These are phyloP conservation scores for Botia almorhae DNA, from an alignment of 2,797 vertebrate species.

Conservation along the genomic window DNA sequence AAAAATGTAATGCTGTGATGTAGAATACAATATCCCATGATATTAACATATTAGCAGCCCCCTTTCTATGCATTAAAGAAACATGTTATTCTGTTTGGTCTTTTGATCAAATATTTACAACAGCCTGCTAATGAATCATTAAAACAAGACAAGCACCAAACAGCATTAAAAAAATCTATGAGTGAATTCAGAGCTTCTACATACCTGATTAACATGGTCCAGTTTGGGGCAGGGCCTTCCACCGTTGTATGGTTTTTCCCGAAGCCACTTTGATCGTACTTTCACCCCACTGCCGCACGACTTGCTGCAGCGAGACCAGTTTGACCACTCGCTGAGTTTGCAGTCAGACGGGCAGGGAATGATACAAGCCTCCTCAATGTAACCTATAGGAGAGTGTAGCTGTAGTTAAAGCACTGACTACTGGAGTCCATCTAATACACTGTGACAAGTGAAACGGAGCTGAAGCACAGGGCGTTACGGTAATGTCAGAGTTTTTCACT, in stretches of 20 bases:
- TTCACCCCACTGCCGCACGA: slow-evolving; percentile 97
- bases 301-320: slow-evolving; percentile 98
- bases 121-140: slow-evolving; percentile 15
- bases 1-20: not conserved
- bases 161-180: slow-evolving; percentile 11
- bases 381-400: slow-evolving; percentile 75
- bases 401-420: not conserved
- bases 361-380: slow-evolving; percentile 98
- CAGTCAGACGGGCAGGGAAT: slow-evolving; percentile 97
- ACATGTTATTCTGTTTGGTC: slow-evolving; percentile 22
- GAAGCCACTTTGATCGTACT: slow-evolving; percentile 96
- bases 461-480: not conserved
- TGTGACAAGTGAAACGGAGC: slow-evolving; percentile 9
- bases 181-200: not conserved
- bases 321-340: slow-evolving; percentile 98
- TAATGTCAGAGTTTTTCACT: slow-evolving; percentile 20
- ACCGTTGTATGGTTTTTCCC: slow-evolving; percentile 97
- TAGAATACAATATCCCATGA: not conserved
- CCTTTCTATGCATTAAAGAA: slow-evolving; percentile 38
- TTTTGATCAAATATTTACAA: slow-evolving; percentile 43
- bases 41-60: slow-evolving; percentile 20
- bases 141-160: slow-evolving; percentile 16
- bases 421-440: slow-evolving; percentile 11
- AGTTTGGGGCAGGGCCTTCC: slow-evolving; percentile 94
- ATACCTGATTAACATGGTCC: slow-evolving; percentile 96